Base-by-base conservation (phyloP, 2,797 vertebrate genomes). In the Loris lydekkerianus region DNA sequence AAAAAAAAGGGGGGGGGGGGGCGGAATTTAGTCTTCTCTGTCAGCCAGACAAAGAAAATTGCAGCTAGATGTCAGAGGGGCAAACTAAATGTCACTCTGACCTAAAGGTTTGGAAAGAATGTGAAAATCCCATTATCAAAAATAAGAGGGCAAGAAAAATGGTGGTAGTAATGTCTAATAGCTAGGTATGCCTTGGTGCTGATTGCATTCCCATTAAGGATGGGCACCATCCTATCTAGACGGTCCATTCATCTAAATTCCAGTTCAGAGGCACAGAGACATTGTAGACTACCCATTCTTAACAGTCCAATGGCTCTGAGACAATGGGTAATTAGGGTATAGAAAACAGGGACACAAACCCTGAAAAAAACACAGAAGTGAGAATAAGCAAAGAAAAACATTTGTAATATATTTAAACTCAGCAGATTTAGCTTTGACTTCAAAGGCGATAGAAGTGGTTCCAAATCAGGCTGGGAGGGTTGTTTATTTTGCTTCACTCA, bases 61-160 rank as follows among this genome's bases (percentile, higher is more conserved):
- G 17, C 72, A 93, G 60, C 80, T 61, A 49, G 87, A 84, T 46
- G 72, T 89, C 92, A 89, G 29, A 70, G 73, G 72, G 83, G 10
- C 43, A 56, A 53, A 43, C 14, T 61, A 40, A 90, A 91, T 94
- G 88, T 86, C 95, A 86, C 60, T 34, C 73, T 96, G 93, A 97
- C 95, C 91, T 76, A 25, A 96, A 83, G 91, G 60, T 91, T 90
- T 86, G 69, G 56, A 86, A 87, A 73, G 61, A 92, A 95, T 83
- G 53, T 83, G 69, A 94, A 85, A 95, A 81, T 76, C 70, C 87
- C 82, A 60, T 90, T 85, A 85, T 58, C 31, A 75, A 83, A 82
- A 95, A 75, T 37, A 40, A 92, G 31, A 23, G 27, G 65, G 25
- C 31, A 3, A 78, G 31, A 81, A 76, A 92, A 82, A 70, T 67